Percentiles rank a stretch among this genome's conserved stretches.
These are phyloP conservation scores for Formica exsecta DNA, from an alignment of 1,140 invertebrate genomes.

Conservation along the genomic window DNA sequence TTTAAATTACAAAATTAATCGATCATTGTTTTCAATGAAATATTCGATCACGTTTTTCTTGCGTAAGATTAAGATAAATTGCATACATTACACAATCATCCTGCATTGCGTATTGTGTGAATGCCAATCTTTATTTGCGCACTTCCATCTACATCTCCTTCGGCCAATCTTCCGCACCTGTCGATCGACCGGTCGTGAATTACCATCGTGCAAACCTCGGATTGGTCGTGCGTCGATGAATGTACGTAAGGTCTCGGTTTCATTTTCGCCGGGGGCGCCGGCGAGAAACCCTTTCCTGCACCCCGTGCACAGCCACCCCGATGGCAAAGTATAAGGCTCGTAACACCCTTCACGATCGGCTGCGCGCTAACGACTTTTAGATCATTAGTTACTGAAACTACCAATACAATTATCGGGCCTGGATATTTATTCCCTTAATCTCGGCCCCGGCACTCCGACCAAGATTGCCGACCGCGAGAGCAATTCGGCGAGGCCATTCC, in stretches of 20 bases:
- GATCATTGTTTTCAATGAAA: background rate
- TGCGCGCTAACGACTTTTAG: constrained; percentile 85
- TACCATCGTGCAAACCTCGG: constrained; percentile 79
- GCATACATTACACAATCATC: background rate
- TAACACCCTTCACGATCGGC: constrained; percentile 80
- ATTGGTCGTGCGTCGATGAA: constrained; percentile 78
- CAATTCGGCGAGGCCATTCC: constrained; percentile 78
- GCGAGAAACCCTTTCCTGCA: constrained; percentile 6
- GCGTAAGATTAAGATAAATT: background rate
- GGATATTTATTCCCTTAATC: constrained; percentile 86
- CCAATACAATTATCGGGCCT: constrained; percentile 86
- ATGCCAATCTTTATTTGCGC: background rate
- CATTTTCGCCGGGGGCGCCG: constrained; percentile 78
- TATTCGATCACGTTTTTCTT: background rate
- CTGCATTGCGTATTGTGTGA: background rate
- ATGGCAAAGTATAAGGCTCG: constrained; percentile 71
- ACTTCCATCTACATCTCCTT: background rate
- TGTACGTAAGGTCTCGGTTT: constrained; percentile 77
- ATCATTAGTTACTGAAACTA: constrained; percentile 87
- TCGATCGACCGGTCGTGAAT: constrained; percentile 76
- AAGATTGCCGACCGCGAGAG: constrained; percentile 77
- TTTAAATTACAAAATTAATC: background rate
- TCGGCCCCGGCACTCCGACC: constrained; percentile 68
- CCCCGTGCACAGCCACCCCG: background rate
- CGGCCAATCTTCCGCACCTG: constrained; percentile 53